Conservation (phyloP, 2,797 vertebrate species). For the Acanthurus lineatus region DNA sequence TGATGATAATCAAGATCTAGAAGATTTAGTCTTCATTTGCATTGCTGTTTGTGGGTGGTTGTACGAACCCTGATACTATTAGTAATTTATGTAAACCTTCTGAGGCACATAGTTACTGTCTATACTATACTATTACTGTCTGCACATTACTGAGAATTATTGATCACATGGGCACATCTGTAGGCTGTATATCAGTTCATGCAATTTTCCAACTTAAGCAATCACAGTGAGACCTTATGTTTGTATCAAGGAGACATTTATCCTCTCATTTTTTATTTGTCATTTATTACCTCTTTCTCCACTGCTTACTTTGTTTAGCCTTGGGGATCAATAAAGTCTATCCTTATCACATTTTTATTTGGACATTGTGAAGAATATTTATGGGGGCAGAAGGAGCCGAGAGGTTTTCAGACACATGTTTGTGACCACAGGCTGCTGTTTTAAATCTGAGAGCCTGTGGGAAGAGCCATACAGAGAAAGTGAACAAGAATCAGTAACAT, state of each 20-base stretch:
- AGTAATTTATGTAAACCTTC: background rate
- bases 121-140: too few species aligned
- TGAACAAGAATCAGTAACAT: constrained; percentile 16
- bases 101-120: background rate
- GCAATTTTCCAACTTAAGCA: background rate
- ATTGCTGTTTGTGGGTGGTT: background rate
- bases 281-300: background rate
- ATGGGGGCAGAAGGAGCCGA: background rate
- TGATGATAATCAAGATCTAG: constrained; percentile 12
- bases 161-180: background rate
- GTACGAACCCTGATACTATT: too few species aligned
- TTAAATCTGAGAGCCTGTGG: too few species aligned
- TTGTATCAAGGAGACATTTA: constrained; percentile 8
- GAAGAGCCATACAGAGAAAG: too few species aligned
- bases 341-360: constrained; percentile 28
- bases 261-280: background rate
- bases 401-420: background rate
- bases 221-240: background rate
- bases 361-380: constrained; percentile 8
- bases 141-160: background rate
- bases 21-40: constrained; percentile 12
- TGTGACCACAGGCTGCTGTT: constrained; percentile 26
- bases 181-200: background rate
- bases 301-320: constrained; percentile 9
- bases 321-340: constrained; percentile 10